Evolutionary conservation across 2,888 invertebrate genomes (phyloP).

Genomic region (Sialis fuliginosa): DNA sequence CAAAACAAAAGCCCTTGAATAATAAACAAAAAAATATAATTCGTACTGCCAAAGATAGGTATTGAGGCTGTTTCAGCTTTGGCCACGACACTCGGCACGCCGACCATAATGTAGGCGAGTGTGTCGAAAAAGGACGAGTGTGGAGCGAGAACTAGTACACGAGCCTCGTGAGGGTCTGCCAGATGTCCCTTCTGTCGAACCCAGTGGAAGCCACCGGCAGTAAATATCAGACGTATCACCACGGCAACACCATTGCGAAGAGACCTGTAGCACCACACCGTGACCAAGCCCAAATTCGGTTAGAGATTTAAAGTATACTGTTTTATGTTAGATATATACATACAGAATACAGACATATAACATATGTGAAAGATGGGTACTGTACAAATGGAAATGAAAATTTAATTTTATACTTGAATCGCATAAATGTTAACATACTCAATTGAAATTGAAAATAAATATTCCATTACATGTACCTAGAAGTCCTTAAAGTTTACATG

Average conservation of each 20-base stretch:
- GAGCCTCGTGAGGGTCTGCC: slow-evolving; percentile 46
- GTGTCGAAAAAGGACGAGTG: slow-evolving; percentile 88
- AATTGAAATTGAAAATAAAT: too few species aligned
- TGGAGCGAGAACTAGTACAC: slow-evolving; percentile 72
- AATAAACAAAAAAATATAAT: background rate
- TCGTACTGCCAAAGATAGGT: slow-evolving; percentile 86
- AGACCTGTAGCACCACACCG: background rate
- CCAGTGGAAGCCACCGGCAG: slow-evolving; percentile 66
- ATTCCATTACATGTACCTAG: too few species aligned
- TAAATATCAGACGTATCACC: slow-evolving; percentile 34
- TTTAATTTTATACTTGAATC: too few species aligned
- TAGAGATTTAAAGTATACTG: background rate
- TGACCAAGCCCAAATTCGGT: background rate
- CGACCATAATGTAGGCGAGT: slow-evolving; percentile 61
- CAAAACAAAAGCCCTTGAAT: background rate
- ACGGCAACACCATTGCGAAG: too few species aligned
- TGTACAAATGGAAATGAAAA: too few species aligned
- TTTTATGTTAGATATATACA: background rate
- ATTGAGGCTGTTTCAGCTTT: slow-evolving; percentile 68
- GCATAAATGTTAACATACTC: too few species aligned
- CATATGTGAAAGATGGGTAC: too few species aligned
- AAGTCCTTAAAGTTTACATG: too few species aligned
- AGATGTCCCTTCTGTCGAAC: slow-evolving; percentile 54
- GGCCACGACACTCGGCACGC: slow-evolving; percentile 80
- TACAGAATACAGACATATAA: too few species aligned